These are phyloP conservation scores for Habrosyne pyritoides DNA, from an alignment of 2,888 invertebrate genomes.

Conservation along the genomic window DNA sequence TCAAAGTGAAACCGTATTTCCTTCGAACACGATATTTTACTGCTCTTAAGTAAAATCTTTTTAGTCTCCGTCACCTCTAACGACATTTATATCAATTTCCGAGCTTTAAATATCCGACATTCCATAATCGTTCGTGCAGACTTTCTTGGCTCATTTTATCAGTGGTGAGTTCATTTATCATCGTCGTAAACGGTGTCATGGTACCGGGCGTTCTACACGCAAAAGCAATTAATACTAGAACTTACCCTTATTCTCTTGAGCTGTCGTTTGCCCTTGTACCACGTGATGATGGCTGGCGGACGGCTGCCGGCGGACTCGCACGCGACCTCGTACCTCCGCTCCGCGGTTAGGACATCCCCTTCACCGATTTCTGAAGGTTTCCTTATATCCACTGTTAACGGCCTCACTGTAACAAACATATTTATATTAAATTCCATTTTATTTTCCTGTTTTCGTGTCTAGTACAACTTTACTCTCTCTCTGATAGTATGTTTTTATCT, in stretches of 20 bases:
- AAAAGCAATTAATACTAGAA: slow-evolving; percentile 16
- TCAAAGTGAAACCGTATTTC: neutral
- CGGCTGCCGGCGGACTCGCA: slow-evolving; percentile 94
- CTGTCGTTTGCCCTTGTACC: slow-evolving; percentile 94
- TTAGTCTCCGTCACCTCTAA: neutral
- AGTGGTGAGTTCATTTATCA: neutral
- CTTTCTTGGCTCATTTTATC: neutral
- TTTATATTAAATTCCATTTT: neutral
- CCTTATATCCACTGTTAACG: slow-evolving; percentile 90
- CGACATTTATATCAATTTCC: neutral
- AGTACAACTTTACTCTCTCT: too few species aligned
- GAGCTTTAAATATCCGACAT: neutral
- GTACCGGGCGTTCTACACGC: neutral
- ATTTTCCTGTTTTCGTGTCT: too few species aligned
- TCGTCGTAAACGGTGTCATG: neutral
- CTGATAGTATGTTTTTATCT: too few species aligned
- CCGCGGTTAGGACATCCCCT: slow-evolving; percentile 89
- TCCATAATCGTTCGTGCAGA: neutral
- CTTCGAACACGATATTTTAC: neutral
- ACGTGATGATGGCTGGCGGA: slow-evolving; percentile 93
- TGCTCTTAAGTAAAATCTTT: neutral
- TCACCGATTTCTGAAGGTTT: slow-evolving; percentile 75
- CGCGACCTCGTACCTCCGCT: slow-evolving; percentile 91
- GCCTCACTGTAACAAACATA: slow-evolving; percentile 86
- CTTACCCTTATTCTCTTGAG: slow-evolving; percentile 91